Base-by-base conservation (phyloP, 2,888 invertebrate species). In the Agonopterix arenella region DNA sequence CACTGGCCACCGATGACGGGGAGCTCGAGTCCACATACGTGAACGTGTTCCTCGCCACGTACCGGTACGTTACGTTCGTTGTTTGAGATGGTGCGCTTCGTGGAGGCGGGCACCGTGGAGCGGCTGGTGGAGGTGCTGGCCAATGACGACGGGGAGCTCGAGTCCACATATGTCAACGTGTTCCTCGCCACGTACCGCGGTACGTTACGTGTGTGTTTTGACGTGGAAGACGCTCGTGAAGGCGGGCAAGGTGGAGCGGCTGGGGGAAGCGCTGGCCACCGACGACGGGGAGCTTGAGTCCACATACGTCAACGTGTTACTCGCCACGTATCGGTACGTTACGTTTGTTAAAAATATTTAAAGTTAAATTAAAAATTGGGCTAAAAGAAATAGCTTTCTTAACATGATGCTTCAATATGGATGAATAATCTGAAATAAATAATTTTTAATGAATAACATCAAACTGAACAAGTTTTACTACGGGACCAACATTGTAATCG, bases 161-260 rank as follows among this genome's bases (percentile, higher is more conserved):
- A 99, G 90, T 98, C 98, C 55, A 97, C 98, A 37, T 98, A 98
- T 84, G 97, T 99, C 82, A 97, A 98, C 83, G 97, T 98, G 47
- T 99, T 99, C 89, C 93, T 99, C 63, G 96, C 97, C 60, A 98
- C 98, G 1, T 98, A 97, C 83, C 91, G 98, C n/a, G n/a, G 66
- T 96, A 94, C 48, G 18, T 18, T 18, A 18, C 18, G 18, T 18
- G 2, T 18, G n/a, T n/a, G n/a, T n/a, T n/a, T n/a, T n/a, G n/a
- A n/a, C n/a, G 93, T 99, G 99, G 99, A 98, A 98, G 90, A 98
- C 98, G 42, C 96, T 97, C 75, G 93, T 99, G 61, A 98, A 98
- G 89, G 98, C 98, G 11, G 99, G 98, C 50, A 97, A 98, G 2
- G 92, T 99, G 62, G 95, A 96, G 73, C 94, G 95, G 67, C 91